Evolutionary conservation across 2,113 vertebrate genomes (phyloP), one percentile per base, ranked within the genome.

Genomic region (Miniopterus natalensis): DNA sequence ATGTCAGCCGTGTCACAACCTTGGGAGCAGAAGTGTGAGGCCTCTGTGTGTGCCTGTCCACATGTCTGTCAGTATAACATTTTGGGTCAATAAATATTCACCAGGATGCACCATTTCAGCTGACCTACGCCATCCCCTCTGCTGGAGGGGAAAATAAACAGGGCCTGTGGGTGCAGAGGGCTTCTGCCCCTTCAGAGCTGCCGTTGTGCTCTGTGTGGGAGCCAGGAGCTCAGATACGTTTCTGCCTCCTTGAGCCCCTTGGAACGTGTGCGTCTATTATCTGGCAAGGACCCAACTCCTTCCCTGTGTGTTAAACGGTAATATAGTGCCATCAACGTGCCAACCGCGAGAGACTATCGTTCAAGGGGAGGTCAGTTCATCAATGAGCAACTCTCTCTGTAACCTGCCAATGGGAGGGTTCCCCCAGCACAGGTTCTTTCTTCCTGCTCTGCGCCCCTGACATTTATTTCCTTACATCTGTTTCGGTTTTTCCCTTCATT

Each of bases 31-130:
- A 96, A 94, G 90, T 95, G 97, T 0, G 3, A 97, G 96, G 61
- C 97, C 96, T 97, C 97, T 96, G 89, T 95, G 97, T 97, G 97
- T 97, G 96, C 96, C 96, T 96, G 97, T 20, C 97, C 97, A 86
- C 91, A 94, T 97, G 97, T 98, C 98, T 98, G 98, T 98, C 98
- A 98, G 97, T 97, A 89, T 96, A 97, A 97, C 87, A 96, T 97
- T 98, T 97, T 98, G 98, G 97, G 94, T 99, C 98, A 99, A 98
- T 98, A 98, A 98, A 98, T 99, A 98, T 86, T 96, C 96, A 98
- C 96, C 98, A 97, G 89, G 98, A 98, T 0, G 97, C 97, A 96
- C 96, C 97, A 97, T 96, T 98, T 92, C 93, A 83, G 86, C 94
- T 98, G 98, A 98, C 98, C 98, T 97, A 78, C 79, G 95, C 97